phyloP scores from a whole-genome alignment of 2,888 invertebrate genomes.

The Agelastica alni region DNA sequence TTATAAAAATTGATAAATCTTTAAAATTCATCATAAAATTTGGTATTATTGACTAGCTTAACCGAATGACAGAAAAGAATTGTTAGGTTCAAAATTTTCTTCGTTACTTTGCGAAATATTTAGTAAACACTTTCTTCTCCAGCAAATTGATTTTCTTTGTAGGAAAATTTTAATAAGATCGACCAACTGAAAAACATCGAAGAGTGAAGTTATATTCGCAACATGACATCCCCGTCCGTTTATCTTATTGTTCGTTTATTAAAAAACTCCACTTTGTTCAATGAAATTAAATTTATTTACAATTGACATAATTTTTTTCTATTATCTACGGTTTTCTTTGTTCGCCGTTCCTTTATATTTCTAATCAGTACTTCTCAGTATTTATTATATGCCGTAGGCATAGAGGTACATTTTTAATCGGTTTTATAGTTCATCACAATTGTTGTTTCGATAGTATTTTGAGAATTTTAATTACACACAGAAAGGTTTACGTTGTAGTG shows the following conservation, averaged over 20 bases:
- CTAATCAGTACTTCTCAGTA: not conserved
- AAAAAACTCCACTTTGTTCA: not conserved
- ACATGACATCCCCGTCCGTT: not conserved
- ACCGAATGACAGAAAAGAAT: no score
- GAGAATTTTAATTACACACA: no score
- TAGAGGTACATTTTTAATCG: constrained; percentile 1
- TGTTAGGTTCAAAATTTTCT: no score
- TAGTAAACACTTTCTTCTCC: no score
- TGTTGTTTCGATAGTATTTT: no score
- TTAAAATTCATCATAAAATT: no score
- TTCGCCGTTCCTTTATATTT: not conserved
- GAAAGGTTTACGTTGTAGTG: no score
- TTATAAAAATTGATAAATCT: no score
- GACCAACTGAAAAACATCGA: not conserved
- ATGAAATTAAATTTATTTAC: not conserved
- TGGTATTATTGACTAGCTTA: no score
- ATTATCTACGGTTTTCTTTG: not conserved
- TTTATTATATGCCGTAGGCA: not conserved
- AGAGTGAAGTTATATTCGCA: not conserved
- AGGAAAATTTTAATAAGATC: no score
- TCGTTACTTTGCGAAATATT: no score
- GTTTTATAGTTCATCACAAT: not conserved
- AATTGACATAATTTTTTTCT: not conserved
- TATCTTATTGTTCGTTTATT: not conserved
- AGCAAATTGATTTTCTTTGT: no score